Evolutionary conservation across 2,113 vertebrate species (phyloP), one percentile per base, ranked within the genome.

Genomic region (Ochotona princeps): DNA sequence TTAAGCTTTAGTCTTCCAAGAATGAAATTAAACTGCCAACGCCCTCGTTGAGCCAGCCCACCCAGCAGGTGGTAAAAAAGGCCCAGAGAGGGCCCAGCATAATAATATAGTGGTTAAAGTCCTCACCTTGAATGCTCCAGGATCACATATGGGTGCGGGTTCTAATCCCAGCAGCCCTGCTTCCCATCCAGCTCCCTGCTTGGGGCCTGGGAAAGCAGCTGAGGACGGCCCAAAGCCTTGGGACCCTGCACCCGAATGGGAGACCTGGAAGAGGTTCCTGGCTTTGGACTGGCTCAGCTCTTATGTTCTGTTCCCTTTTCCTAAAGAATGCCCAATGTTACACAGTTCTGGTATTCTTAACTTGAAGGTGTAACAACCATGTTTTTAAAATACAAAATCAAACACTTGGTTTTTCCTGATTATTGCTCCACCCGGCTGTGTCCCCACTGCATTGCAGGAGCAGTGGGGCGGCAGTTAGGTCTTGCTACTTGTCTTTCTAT

Each of bases 311-410:
- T 7, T 49, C 75, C 51, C 38, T 85, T 49, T 63, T 28, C 47
- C 67, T 81, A 91, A 38, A 65, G 28, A 87, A 87, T n/a, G 11
- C 13, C 15, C 75, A 88, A 60, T 12, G 65, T 85, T 57, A 73
- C 8, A 12, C 28, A 72, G 38, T 30, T 82, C 28, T 75, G 63
- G 17, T 26, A 32, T 30, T 47, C 81, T 90, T 30, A 93, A 6
- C 38, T 44, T 6, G 38, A 44, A 44, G 38, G 38, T 4, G 38
- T 44, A 44, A 44, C 38, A 44, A 44, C 38, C 38, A 44, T 5
- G 25, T n/a, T 74, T 28, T 60, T 93, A 60, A 74, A 32, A 84
- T n/a, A 72, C 2, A 91, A 83, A 87, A 38, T 11, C 7, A 67
- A 51, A 30, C 8, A 8, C 20, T 87, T 5, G 67, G 35, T 12